phyloP scores from a whole-genome alignment of 2,797 vertebrate species.

The Fundulus diaphanus region DNA sequence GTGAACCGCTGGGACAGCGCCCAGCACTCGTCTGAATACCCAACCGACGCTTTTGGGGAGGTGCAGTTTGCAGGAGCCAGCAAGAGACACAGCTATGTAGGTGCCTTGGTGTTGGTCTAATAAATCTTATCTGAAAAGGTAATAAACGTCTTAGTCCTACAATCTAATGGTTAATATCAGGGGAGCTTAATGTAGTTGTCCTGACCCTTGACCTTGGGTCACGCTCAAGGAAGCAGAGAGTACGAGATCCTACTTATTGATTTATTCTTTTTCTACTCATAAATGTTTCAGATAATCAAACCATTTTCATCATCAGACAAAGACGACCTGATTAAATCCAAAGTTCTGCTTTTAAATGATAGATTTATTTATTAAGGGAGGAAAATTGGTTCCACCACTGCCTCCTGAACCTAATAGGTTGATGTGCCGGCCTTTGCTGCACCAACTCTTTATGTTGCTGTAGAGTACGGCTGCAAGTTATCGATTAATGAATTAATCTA shows the following conservation, averaged over 20 bases:
- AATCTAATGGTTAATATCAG: not conserved
- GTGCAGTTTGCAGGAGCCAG: conserved; percentile 84
- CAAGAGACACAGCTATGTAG: conserved; percentile 86
- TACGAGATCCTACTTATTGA: not conserved
- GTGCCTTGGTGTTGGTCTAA: conserved; percentile 40
- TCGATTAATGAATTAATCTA: too few relatives aligned
- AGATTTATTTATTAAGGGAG: not conserved
- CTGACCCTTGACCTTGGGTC: conserved; percentile 5
- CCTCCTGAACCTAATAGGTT: not conserved
- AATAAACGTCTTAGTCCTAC: not conserved
- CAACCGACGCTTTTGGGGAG: conserved; percentile 90
- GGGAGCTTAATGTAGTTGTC: not conserved
- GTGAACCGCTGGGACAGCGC: conserved; percentile 88
- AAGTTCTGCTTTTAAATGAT: not conserved
- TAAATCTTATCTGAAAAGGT: not conserved
- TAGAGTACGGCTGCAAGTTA: too few relatives aligned
- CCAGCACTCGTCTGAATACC: conserved; percentile 87
- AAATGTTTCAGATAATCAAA: not conserved
- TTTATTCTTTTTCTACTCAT: not conserved
- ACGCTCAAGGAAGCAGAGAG: conserved; percentile 10
- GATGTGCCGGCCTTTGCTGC: not conserved
- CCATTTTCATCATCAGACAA: not conserved
- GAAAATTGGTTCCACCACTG: too few relatives aligned
- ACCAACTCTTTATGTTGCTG: too few relatives aligned
- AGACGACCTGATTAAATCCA: not conserved